These are phyloP conservation scores for Copsychus sechellarum DNA, from an alignment of 2,113 vertebrate species.

Conservation along the genomic window DNA sequence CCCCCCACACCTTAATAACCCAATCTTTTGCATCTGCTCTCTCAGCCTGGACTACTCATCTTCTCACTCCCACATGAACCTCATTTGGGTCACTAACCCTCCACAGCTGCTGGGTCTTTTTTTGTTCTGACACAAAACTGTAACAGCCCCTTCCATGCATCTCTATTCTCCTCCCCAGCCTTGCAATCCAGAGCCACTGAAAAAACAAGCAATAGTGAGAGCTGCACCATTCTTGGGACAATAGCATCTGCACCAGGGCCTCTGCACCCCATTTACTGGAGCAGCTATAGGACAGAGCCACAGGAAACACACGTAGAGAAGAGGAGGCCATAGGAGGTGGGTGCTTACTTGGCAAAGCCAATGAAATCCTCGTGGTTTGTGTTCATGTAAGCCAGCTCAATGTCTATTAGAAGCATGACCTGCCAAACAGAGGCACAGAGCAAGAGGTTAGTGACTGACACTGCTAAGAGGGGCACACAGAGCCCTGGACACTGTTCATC, in stretches of 20 bases:
- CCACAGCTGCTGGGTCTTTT: background rate
- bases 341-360: conserved; percentile 95
- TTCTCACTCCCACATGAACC: background rate
- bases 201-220: background rate
- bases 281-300: background rate
- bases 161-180: background rate
- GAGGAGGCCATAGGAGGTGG: background rate
- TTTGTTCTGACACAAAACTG: background rate
- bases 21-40: background rate
- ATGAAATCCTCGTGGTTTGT: conserved; percentile 99
- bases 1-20: background rate
- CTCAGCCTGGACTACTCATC: background rate
- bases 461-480: background rate
- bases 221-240: background rate
- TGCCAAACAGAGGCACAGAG: conserved; percentile 50
- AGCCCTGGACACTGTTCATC: background rate
- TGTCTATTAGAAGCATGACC: conserved; percentile 97
- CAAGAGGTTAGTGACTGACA: background rate
- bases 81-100: background rate
- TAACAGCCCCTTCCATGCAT: background rate
- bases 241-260: background rate
- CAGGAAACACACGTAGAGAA: background rate
- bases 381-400: conserved; percentile 98
- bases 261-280: background rate
- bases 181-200: background rate